Base-by-base conservation (phyloP, 2,888 invertebrate species). In the Anagyrus pseudococci region DNA sequence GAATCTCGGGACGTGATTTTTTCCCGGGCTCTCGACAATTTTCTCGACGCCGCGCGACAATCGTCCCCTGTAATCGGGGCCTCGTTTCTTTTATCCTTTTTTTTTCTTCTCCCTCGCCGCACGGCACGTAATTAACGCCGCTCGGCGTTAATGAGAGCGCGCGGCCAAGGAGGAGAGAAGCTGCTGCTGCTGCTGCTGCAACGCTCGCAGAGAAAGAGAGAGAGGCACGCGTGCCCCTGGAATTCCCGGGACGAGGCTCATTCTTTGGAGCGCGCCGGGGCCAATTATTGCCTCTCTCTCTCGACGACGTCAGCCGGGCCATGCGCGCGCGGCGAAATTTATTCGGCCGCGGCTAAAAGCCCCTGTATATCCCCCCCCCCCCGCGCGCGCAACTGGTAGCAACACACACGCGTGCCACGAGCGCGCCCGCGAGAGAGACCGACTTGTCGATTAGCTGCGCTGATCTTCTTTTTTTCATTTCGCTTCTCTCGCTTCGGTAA, bases 91-190 rank as follows among this genome's bases (percentile, higher is more conserved):
- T 57, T 33, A 40, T 17, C 25, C 17, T 0, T 43, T 43, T 48
- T 48, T 19, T 44, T 63, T 60, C 37, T 53, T 50, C 25, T 40
- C 20, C 33, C 23, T 23, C 23, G 47, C 22, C 48, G 25, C 10
- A 33, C 22, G 33, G 71, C 75, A 77, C 76, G 75, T 77, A 77
- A 78, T 80, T 78, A 80, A 78, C 78, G 69, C 74, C 68, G 60
- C 59, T 52, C 69, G 64, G 76, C 75, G 79, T 80, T 80, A 79
- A 80, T 78, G 76, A 77, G 76, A 70, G 70, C 70, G 70, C 69
- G 50, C 63, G 55, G 15, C 13, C 33, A 44, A 19, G 23, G 47
- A n/a, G n/a, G n/a, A n/a, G n/a, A n/a, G n/a, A n/a, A n/a, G n/a
- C n/a, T n/a, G n/a, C n/a, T n/a, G n/a, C n/a, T n/a, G n/a, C n/a